Percentiles rank a stretch among this genome's conserved stretches.
Conservation (phyloP, 2,888 invertebrate genomes). For the Laspeyria flexula region DNA sequence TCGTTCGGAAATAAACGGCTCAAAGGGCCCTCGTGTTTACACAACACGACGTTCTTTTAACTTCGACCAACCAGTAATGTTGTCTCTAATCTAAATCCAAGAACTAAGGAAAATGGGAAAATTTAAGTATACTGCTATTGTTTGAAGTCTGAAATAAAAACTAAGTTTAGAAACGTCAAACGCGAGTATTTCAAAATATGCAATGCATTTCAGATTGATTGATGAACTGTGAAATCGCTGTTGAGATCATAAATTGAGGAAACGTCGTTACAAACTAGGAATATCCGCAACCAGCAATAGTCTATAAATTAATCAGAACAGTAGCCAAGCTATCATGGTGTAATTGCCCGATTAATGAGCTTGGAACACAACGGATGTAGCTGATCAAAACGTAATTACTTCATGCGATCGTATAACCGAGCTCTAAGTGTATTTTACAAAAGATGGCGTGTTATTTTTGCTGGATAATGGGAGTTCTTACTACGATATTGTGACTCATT, state of each 20-base stretch:
- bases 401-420: slow-evolving; percentile 23
- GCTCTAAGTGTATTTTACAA: slow-evolving; percentile 17
- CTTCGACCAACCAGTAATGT: slow-evolving; percentile 30
- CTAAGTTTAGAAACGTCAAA: slow-evolving; percentile 10
- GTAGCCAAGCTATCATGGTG: slow-evolving; percentile 26
- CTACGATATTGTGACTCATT: slow-evolving; percentile 18
- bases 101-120: not conserved
- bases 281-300: slow-evolving; percentile 3
- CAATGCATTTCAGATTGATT: not conserved
- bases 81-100: slow-evolving; percentile 25
- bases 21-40: slow-evolving; percentile 58
- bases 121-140: no score
- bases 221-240: not conserved
- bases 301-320: slow-evolving; percentile 27
- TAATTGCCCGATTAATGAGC: slow-evolving; percentile 36
- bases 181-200: slow-evolving; percentile 20
- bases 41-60: slow-evolving; percentile 42
- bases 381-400: slow-evolving; percentile 34
- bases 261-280: slow-evolving; percentile 1
- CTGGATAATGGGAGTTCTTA: slow-evolving; percentile 18
- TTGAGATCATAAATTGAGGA: slow-evolving; percentile 7
- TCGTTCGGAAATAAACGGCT: slow-evolving; percentile 59
- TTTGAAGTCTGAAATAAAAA: not conserved
- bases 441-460: slow-evolving; percentile 18
- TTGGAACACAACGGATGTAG: slow-evolving; percentile 21